Evolutionary conservation across 2,797 vertebrate genomes (phyloP).

Genomic region (Rachycentron canadum): DNA sequence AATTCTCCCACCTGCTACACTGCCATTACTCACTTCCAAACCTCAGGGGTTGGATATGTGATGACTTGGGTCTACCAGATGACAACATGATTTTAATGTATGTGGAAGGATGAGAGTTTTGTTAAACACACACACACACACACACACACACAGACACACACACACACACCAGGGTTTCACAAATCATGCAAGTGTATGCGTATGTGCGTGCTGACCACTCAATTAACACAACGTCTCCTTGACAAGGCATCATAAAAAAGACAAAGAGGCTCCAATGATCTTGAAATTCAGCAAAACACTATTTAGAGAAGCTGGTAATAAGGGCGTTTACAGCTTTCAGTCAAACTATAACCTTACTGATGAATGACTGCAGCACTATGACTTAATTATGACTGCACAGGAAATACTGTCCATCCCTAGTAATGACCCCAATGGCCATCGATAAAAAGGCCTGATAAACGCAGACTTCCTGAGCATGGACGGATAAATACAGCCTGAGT

Average conservation of each 20-base stretch:
- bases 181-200: conserved; percentile 35
- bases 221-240: conserved; percentile 25
- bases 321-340: conserved; percentile 64
- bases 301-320: conserved; percentile 42
- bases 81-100: conserved; percentile 60
- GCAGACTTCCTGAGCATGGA: conserved; percentile 80
- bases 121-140: conserved; percentile 24
- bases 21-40: conserved; percentile 56
- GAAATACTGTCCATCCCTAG: conserved; percentile 82
- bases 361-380: conserved; percentile 73
- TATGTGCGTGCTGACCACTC: neutral
- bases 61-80: conserved; percentile 46
- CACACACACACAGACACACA: conserved; percentile 11
- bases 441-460: conserved; percentile 88
- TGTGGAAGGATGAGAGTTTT: conserved; percentile 40
- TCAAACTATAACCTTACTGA: conserved; percentile 75
- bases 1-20: conserved; percentile 60
- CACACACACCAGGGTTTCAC: conserved; percentile 32
- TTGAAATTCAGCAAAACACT: conserved; percentile 43
- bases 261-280: conserved; percentile 25
- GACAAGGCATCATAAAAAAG: conserved; percentile 54
- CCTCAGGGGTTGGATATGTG: conserved; percentile 39
- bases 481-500: conserved; percentile 81
- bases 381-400: conserved; percentile 84
- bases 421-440: conserved; percentile 81